Percentiles rank a stretch among this genome's conserved stretches.
Evolutionary conservation across 2,888 invertebrate species (phyloP).

Genomic region (Charanyca ferruginea): DNA sequence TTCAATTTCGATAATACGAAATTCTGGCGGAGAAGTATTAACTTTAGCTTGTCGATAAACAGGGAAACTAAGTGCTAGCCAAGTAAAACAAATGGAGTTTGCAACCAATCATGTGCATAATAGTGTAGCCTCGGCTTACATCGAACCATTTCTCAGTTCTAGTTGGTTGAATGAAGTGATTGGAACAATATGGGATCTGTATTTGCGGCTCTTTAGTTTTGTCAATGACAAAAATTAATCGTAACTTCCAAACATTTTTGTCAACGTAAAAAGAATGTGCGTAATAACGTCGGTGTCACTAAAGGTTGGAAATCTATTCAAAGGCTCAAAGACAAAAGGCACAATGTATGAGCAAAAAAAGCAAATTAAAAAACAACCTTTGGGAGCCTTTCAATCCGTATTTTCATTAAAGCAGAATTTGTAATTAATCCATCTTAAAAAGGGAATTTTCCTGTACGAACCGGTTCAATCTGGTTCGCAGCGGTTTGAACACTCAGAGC

Average conservation of each 20-base stretch:
- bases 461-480: conserved; percentile 55
- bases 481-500: conserved; percentile 32
- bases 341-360: conserved; percentile 64
- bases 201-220: conserved; percentile 11
- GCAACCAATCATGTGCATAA: conserved; percentile 38
- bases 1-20: conserved; percentile 57
- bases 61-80: conserved; percentile 24
- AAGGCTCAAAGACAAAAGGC: conserved; percentile 64
- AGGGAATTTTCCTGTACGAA: conserved; percentile 63
- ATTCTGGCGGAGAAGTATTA: conserved; percentile 46
- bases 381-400: conserved; percentile 64
- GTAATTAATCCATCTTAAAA: conserved; percentile 72
- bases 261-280: conserved; percentile 59
- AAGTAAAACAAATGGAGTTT: conserved; percentile 46
- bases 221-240: conserved; percentile 33
- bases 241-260: conserved; percentile 38
- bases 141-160: conserved; percentile 43
- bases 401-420: conserved; percentile 66
- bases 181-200: conserved; percentile 4
- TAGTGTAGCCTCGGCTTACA: conserved; percentile 15
- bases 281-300: conserved; percentile 57
- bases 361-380: conserved; percentile 71
- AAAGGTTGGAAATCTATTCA: conserved; percentile 53
- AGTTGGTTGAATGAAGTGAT: conserved; percentile 30
- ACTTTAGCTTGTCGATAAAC: conserved; percentile 28